Base-by-base conservation (phyloP, 53 echinoderm and acorn worm genomes). In the Astropecten irregularis region DNA sequence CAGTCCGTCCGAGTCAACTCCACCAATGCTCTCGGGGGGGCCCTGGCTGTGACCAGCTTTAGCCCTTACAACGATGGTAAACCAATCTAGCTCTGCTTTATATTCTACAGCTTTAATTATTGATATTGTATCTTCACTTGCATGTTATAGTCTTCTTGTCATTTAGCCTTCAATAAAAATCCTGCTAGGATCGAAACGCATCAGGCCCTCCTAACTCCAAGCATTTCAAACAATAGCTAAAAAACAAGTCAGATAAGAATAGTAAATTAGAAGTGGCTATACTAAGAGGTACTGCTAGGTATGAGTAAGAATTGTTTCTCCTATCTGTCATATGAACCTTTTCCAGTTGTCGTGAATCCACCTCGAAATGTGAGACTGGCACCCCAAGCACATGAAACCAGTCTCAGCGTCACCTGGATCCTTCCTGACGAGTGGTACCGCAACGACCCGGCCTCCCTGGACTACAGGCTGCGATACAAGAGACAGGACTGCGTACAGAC, bases 271-370 rank as follows among this genome's bases (percentile, higher is more conserved):
- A n/a, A n/a, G n/a, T n/a, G n/a, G n/a, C n/a, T n/a, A n/a, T n/a
- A n/a, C n/a, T n/a, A n/a, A n/a, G n/a, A n/a, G n/a, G n/a, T n/a
- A n/a, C n/a, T n/a, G n/a, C n/a, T n/a, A n/a, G n/a, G n/a, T n/a
- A n/a, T n/a, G n/a, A n/a, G n/a, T n/a, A n/a, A n/a, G n/a, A n/a
- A n/a, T n/a, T n/a, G n/a, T n/a, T n/a, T n/a, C n/a, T n/a, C n/a
- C n/a, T n/a, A n/a, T n/a, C n/a, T n/a, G n/a, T n/a, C n/a, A n/a
- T n/a, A n/a, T n/a, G n/a, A n/a, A n/a, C n/a, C n/a, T n/a, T n/a
- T n/a, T 7, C 47, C 49, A 79, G 79, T 62, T 13, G 79, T 79
- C 1, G 79, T 79, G 3, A 79, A 79, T 48, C 61, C 79, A 18
- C 79, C 79, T 7, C 14, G 40, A 9, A 28, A 10, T 1, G 49